These are phyloP conservation scores for Semaprochilodus insignis DNA, from an alignment of 2,797 vertebrate species.

Conservation along the genomic window DNA sequence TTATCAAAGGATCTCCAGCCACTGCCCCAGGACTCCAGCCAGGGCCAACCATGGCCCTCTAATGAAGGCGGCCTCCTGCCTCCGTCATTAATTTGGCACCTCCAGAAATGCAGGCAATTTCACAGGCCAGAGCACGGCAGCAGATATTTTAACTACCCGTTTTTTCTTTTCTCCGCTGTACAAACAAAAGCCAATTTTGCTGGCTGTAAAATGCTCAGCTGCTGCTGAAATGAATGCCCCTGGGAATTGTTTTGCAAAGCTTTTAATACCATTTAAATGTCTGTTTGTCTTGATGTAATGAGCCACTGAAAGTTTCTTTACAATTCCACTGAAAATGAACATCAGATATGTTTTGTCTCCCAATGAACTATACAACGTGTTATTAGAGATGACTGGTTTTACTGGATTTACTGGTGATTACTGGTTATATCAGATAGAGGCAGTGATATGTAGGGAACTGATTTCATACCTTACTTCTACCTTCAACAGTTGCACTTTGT, in stretches of 20 bases:
- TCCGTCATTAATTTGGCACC: conserved; percentile 51
- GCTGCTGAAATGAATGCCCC: conserved; percentile 33
- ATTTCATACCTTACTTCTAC: not conserved
- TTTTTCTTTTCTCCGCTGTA: conserved; percentile 28
- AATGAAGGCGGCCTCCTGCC: conserved; percentile 60
- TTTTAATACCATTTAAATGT: conserved; percentile 26
- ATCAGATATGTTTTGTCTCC: no score
- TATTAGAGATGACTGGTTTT: no score
- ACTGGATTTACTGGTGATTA: no score
- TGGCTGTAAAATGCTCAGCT: conserved; percentile 38
- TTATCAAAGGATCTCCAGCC: conserved; percentile 77
- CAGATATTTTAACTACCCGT: conserved; percentile 47
- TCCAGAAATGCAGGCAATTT: conserved; percentile 57
- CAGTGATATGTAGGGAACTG: not conserved
- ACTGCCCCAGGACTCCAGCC: conserved; percentile 77
- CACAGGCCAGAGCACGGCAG: conserved; percentile 47
- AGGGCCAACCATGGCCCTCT: conserved; percentile 69
- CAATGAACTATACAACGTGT: no score
- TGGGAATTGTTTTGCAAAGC: conserved; percentile 41
- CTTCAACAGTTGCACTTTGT: not conserved
- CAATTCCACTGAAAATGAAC: no score
- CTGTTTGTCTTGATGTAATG: conserved; percentile 30
- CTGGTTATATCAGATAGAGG: not conserved
- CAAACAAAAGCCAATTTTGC: conserved; percentile 51
- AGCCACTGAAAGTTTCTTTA: not conserved